Percentiles rank a stretch among this genome's conserved stretches.
These are phyloP conservation scores for Tinamus major DNA, from an alignment of 2,797 vertebrate genomes.

Conservation along the genomic window DNA sequence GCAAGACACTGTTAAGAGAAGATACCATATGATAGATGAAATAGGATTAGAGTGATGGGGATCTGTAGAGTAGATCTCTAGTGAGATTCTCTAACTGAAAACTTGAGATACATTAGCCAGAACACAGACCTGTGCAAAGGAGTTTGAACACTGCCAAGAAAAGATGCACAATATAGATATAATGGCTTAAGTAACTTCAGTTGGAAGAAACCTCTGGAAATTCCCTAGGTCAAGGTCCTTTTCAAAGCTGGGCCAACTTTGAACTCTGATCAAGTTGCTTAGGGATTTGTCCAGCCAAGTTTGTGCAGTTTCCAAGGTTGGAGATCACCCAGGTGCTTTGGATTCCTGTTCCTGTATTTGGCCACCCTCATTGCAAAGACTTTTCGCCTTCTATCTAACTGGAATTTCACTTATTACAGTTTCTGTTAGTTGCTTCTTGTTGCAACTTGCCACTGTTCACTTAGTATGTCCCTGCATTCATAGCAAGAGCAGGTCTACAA, in stretches of 20 bases:
- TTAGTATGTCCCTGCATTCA: too few species aligned
- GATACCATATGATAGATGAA: neutral
- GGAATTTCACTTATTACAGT: neutral
- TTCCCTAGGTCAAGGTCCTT: neutral
- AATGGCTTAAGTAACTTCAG: neutral
- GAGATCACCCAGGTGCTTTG: neutral
- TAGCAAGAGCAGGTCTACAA: too few species aligned
- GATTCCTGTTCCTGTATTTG: neutral
- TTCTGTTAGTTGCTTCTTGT: neutral
- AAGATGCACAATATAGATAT: neutral
- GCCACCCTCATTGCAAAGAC: neutral
- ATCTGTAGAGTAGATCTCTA: neutral
- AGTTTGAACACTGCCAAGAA: neutral
- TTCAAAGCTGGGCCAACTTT: neutral
- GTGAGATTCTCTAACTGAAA: neutral
- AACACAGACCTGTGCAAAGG: neutral
- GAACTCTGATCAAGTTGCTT: neutral
- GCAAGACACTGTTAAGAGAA: neutral
- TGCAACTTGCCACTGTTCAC: too few species aligned
- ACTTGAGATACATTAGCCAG: neutral
- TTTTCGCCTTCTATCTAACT: neutral
- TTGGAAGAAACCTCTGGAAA: neutral
- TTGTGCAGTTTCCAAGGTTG: fast-evolving
- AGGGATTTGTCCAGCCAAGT: neutral
- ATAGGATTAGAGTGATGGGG: neutral